These are phyloP conservation scores for Myotis planiceps DNA, from an alignment of 2,797 vertebrate genomes.

Conservation along the genomic window DNA sequence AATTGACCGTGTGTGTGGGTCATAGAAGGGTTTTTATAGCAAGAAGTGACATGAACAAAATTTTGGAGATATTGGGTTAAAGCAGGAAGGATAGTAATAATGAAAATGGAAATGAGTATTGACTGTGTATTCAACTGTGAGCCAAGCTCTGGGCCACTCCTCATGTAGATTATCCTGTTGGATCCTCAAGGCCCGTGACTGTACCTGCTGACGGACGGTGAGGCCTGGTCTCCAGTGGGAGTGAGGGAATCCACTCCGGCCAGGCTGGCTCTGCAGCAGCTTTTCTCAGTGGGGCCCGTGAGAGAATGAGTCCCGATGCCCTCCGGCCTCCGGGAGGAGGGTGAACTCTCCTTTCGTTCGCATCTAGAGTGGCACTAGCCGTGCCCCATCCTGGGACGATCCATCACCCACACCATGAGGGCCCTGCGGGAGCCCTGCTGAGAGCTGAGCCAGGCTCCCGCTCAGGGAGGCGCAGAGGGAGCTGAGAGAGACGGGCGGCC, in stretches of 20 bases:
- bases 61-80: background rate
- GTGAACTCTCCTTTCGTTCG: background rate
- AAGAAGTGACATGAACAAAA: background rate
- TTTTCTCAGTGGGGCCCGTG: background rate
- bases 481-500: background rate
- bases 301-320: background rate
- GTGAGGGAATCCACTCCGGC: background rate
- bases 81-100: background rate
- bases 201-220: background rate
- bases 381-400: background rate
- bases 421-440: too few species aligned
- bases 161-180: background rate
- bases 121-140: background rate
- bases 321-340: background rate
- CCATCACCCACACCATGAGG: background rate
- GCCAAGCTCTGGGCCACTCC: background rate
- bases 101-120: background rate
- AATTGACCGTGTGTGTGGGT: background rate
- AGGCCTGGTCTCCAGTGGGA: background rate
- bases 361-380: background rate
- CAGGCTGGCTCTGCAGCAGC: background rate
- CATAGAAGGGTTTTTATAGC: background rate
- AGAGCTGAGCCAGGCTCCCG: background rate
- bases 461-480: background rate
- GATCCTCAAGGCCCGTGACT: background rate